phyloP scores from a whole-genome alignment of 2,888 invertebrate species.

The Nomada goodeniana region DNA sequence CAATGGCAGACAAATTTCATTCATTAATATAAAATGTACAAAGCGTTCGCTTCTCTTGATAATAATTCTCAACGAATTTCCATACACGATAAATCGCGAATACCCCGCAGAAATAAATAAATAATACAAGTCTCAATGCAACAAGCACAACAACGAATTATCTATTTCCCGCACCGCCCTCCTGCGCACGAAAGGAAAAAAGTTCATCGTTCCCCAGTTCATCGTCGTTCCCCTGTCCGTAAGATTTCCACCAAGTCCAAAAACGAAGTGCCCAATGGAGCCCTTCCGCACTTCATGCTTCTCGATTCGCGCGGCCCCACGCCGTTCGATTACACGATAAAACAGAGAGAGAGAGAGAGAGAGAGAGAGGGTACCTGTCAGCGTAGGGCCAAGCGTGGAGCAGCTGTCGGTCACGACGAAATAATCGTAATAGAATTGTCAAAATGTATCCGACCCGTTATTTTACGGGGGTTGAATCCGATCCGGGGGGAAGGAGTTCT shows the following conservation, averaged over 20 bases:
- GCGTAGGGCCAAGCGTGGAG: constrained; percentile 59
- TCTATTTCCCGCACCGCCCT: too few species aligned
- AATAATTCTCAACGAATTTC: too few species aligned
- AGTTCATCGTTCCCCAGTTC: too few species aligned
- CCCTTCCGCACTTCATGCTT: constrained; percentile 4
- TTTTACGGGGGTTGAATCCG: constrained; percentile 80
- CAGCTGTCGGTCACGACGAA: constrained; percentile 80
- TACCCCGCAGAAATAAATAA: too few species aligned
- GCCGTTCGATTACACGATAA: constrained; percentile 55
- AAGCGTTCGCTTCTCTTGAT: too few species aligned
- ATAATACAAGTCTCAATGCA: background rate
- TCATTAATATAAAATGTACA: too few species aligned
- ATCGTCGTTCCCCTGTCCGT: background rate
- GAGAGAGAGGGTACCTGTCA: constrained; percentile 33
- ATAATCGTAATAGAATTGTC: constrained; percentile 84
- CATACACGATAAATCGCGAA: too few species aligned
- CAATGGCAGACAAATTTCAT: too few species aligned
- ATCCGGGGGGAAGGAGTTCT: constrained; percentile 73
- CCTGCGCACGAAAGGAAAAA: too few species aligned
- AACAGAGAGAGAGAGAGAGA: constrained; percentile 38
- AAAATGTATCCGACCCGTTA: constrained; percentile 83
- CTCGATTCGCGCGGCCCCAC: background rate
- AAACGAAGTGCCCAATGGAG: constrained; percentile 10
- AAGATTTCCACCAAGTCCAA: background rate
- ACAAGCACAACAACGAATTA: background rate